These are phyloP conservation scores for Danaus melanippus DNA, from an alignment of 1,140 invertebrate genomes.

Conservation along the genomic window DNA sequence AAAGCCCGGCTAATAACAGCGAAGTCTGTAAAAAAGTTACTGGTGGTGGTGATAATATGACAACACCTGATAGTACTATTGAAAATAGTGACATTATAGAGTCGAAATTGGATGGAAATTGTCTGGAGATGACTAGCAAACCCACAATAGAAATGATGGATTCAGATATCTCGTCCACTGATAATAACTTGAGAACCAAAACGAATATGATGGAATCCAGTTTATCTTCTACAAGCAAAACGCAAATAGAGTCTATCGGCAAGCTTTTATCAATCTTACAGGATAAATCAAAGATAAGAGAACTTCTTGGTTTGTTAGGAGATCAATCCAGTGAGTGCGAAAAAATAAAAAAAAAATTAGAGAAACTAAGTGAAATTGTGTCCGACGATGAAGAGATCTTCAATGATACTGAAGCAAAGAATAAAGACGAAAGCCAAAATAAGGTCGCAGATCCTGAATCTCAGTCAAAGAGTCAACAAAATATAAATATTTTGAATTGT, in stretches of 20 bases:
- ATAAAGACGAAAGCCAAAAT: too few species aligned
- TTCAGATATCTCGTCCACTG: conserved; percentile 43
- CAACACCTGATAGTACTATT: conserved; percentile 49
- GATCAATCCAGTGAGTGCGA: conserved; percentile 46
- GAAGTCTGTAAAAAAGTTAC: not conserved
- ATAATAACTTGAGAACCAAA: conserved; percentile 18
- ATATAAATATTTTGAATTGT: too few species aligned
- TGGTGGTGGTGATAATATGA: too few species aligned
- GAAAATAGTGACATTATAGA: conserved; percentile 20
- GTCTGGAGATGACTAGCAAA: conserved; percentile 47
- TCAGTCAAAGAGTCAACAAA: too few species aligned
- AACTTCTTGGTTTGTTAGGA: conserved; percentile 42
- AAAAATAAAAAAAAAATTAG: conserved; percentile 58
- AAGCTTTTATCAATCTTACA: conserved; percentile 55
- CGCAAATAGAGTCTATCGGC: conserved; percentile 34
- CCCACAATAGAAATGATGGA: conserved; percentile 28
- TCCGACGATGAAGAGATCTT: conserved; percentile 29
- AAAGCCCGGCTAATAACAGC: not conserved
- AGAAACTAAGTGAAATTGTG: conserved; percentile 56
- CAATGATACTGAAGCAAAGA: not conserved
- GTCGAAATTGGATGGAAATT: conserved; percentile 17
- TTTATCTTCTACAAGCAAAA: conserved; percentile 17
- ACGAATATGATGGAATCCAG: conserved; percentile 20
- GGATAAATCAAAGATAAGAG: conserved; percentile 59
- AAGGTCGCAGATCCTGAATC: too few species aligned